A percentile compares a stretch with the other conserved stretches of the same genome.
phyloP scores from a whole-genome alignment of 2,797 vertebrate species.

The Propithecus perrieri region DNA sequence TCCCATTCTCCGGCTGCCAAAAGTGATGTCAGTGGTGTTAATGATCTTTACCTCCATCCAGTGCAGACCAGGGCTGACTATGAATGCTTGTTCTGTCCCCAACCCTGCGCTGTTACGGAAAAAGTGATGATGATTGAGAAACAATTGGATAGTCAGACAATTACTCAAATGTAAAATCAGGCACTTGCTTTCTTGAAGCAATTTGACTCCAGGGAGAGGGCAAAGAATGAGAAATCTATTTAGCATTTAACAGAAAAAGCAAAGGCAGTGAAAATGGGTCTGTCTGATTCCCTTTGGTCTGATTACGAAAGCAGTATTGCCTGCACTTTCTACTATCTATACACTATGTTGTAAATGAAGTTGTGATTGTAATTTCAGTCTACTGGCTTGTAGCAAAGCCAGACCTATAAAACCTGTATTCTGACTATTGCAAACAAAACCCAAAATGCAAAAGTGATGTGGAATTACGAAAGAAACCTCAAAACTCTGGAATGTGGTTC shows the following conservation, averaged over 20 bases:
- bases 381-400: conserved; percentile 39
- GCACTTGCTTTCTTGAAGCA: conserved; percentile 59
- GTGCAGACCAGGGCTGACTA: conserved; percentile 65
- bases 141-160: conserved; percentile 70
- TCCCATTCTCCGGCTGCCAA: conserved; percentile 85
- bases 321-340: not conserved
- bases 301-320: not conserved
- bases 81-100: conserved; percentile 69
- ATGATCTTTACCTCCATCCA: conserved; percentile 83
- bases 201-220: conserved; percentile 24
- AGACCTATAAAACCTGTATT: conserved; percentile 45
- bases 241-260: not conserved
- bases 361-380: not conserved
- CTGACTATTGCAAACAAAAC: conserved; percentile 36
- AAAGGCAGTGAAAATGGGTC: not conserved
- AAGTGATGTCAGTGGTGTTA: conserved; percentile 87
- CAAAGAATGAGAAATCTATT: not conserved
- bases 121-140: conserved; percentile 83
- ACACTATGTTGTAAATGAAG: not conserved
- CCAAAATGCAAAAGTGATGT: not conserved
- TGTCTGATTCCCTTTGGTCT: not conserved
- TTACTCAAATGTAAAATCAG: conserved; percentile 65
- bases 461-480: conserved; percentile 27
- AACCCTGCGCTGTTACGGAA: conserved; percentile 83
- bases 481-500: not conserved